A percentile compares a stretch with the other conserved stretches of the same genome.
Conservation (phyloP, 2,888 invertebrate genomes). For the Hesperia comma region DNA sequence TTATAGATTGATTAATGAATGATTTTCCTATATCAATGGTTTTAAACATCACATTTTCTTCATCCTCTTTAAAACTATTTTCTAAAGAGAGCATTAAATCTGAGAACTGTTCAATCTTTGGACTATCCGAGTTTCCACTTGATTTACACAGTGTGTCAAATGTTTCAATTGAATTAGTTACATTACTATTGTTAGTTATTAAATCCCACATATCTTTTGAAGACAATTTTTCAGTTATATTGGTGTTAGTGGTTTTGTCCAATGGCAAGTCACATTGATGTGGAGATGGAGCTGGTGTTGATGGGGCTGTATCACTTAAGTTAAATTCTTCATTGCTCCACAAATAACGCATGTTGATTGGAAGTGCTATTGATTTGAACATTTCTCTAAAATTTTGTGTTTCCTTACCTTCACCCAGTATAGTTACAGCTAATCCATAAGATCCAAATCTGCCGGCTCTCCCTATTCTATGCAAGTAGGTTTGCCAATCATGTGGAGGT, state of each 20-base stretch:
- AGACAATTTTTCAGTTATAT: slow-evolving; percentile 33
- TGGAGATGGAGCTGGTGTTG: neutral
- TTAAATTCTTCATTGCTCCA: slow-evolving; percentile 56
- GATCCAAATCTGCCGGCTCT: slow-evolving; percentile 97
- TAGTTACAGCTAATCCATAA: slow-evolving; percentile 90
- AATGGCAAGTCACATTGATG: neutral
- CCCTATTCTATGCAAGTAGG: slow-evolving; percentile 97
- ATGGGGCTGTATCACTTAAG: slow-evolving; percentile 26
- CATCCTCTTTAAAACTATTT: neutral
- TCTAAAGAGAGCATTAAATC: slow-evolving; percentile 43
- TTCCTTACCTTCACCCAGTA: slow-evolving; percentile 88
- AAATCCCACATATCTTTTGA: slow-evolving; percentile 53
- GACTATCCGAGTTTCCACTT: neutral
- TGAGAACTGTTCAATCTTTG: slow-evolving; percentile 54
- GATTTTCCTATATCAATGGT: slow-evolving; percentile 17
- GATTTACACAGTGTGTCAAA: slow-evolving; percentile 54
- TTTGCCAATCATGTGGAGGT: slow-evolving; percentile 90
- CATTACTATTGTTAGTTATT: slow-evolving; percentile 44
- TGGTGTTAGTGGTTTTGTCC: neutral
- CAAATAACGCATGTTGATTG: slow-evolving; percentile 55
- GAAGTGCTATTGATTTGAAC: slow-evolving; percentile 81
- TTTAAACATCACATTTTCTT: slow-evolving; percentile 2
- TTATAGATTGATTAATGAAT: neutral
- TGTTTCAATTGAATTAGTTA: slow-evolving; percentile 41
- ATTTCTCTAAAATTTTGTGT: slow-evolving; percentile 82